phyloP scores from a whole-genome alignment of 2,113 vertebrate genomes.

The Nerophis ophidion region DNA sequence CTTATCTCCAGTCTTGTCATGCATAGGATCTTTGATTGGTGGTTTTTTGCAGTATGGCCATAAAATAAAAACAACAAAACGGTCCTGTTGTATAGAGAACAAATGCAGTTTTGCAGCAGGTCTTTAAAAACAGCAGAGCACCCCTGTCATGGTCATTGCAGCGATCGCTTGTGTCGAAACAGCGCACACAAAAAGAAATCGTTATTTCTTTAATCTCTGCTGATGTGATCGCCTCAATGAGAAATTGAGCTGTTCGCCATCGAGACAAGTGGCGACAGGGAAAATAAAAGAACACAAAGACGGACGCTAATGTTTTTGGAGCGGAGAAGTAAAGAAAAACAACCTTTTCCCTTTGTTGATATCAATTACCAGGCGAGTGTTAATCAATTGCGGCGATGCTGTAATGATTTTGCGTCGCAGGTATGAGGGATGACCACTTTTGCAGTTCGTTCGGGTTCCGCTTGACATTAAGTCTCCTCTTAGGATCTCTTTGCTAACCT shows the following conservation, averaged over 20 bases:
- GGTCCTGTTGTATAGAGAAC: too few relatives aligned
- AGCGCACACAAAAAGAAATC: slow-evolving; percentile 33
- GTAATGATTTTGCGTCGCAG: slow-evolving; percentile 93
- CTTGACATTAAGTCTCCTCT: slow-evolving; percentile 43
- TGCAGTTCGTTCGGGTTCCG: slow-evolving; percentile 21
- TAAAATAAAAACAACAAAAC: too few relatives aligned
- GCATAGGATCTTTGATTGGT: too few relatives aligned
- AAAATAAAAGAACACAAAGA: slow-evolving; percentile 21
- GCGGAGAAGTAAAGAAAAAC: slow-evolving; percentile 45
- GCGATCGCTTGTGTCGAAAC: slow-evolving; percentile 13
- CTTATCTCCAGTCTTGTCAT: too few relatives aligned
- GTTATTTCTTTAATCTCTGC: slow-evolving; percentile 55
- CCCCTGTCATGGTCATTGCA: too few relatives aligned
- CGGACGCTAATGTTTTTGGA: slow-evolving; percentile 46
- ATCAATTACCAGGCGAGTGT: slow-evolving; percentile 94
- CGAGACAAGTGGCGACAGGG: slow-evolving; percentile 42
- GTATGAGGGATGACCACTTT: slow-evolving; percentile 69
- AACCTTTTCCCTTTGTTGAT: slow-evolving; percentile 71
- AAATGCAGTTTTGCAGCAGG: too few relatives aligned
- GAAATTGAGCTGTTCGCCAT: slow-evolving; percentile 56
- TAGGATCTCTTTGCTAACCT: too few relatives aligned
- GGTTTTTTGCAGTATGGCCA: too few relatives aligned
- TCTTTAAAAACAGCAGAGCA: too few relatives aligned
- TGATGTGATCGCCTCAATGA: slow-evolving; percentile 44
- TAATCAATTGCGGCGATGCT: slow-evolving; percentile 88